Conservation (phyloP, 2,797 vertebrate genomes). For the Halcyon smyrnensis region DNA sequence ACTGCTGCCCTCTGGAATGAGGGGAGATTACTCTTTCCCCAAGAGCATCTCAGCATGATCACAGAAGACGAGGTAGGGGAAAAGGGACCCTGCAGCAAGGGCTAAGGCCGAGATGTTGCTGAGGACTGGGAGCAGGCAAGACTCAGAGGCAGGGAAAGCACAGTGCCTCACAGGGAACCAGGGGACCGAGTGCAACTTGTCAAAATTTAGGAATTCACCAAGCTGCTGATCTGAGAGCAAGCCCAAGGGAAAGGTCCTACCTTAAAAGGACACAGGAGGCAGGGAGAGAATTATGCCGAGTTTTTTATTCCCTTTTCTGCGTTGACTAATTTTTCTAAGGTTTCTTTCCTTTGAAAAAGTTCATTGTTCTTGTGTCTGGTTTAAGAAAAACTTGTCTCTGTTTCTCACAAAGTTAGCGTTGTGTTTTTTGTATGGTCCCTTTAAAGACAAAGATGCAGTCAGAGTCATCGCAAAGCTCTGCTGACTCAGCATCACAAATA, state of each 20-base stretch:
- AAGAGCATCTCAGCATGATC: conserved; percentile 2
- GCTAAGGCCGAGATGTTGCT: neutral
- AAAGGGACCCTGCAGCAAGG: neutral
- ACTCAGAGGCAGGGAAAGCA: neutral
- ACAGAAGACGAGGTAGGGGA: neutral
- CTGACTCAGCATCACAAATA: neutral
- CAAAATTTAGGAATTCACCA: neutral
- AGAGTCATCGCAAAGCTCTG: neutral
- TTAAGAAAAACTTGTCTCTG: neutral
- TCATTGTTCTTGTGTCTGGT: neutral
- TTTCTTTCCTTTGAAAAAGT: neutral
- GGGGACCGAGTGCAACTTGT: neutral
- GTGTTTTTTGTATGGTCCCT: neutral
- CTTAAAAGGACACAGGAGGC: neutral
- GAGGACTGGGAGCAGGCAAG: neutral
- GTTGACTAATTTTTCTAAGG: neutral
- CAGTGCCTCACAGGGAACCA: neutral
- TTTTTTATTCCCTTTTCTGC: neutral
- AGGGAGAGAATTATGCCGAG: neutral
- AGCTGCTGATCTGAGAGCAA: neutral
- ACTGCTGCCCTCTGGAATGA: neutral
- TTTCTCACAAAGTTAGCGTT: neutral
- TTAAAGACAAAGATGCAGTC: neutral
- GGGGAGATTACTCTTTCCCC: neutral
- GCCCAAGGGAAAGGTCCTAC: neutral